These are phyloP conservation scores for Hydrochoerus hydrochaeris DNA, from an alignment of 2,113 vertebrate species.

Conservation along the genomic window DNA sequence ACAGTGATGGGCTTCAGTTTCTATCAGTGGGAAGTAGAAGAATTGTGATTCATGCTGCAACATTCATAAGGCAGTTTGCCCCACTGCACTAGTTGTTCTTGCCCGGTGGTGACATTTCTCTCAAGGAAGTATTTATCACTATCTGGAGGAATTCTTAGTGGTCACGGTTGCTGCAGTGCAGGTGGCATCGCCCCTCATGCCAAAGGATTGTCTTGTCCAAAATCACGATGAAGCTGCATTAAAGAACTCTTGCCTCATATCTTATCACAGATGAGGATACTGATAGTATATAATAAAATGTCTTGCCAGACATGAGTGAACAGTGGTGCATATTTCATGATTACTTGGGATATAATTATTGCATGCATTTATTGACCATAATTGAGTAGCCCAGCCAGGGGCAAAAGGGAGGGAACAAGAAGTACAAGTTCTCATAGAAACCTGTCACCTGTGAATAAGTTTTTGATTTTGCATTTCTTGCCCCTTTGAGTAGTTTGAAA, in stretches of 20 bases:
- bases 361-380: not conserved
- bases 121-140: not conserved
- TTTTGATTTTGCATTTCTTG: not conserved
- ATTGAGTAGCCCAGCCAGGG: not conserved
- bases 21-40: not conserved
- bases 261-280: not conserved
- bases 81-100: not conserved
- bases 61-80: not conserved
- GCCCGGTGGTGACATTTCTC: not conserved
- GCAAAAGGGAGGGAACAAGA: not conserved
- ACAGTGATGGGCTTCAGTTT: not conserved
- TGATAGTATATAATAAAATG: not conserved
- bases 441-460: not conserved
- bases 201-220: not conserved
- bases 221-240: not conserved
- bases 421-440: not conserved
- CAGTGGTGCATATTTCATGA: not conserved
- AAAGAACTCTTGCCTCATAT: not conserved
- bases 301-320: not conserved
- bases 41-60: not conserved
- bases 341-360: constrained; percentile 42
- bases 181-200: no score
- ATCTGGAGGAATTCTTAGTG: not conserved
- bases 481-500: not conserved
- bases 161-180: not conserved